Conservation (phyloP, 2,113 vertebrate genomes). For the Bubo blakistoni region DNA sequence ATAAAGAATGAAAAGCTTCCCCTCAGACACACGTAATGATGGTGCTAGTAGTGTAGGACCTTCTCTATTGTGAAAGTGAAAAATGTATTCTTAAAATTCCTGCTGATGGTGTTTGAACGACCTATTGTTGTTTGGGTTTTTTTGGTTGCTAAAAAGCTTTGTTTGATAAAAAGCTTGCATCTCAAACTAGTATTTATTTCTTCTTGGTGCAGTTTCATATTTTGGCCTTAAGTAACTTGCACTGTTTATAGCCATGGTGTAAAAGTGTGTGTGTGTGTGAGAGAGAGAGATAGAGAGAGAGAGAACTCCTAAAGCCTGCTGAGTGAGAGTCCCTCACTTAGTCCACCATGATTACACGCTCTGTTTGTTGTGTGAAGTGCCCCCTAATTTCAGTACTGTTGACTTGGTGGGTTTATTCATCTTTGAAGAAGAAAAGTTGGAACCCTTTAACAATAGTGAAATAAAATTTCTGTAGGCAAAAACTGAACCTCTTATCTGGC, state of each 20-base stretch:
- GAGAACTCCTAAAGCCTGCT: neutral
- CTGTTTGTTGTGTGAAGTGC: neutral
- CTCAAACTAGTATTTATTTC: neutral
- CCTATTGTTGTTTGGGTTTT: neutral
- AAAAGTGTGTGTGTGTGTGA: neutral
- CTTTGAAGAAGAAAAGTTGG: neutral
- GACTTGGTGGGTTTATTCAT: neutral
- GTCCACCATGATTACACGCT: rapidly evolving
- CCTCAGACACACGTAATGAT: rapidly evolving
- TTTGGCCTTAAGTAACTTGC: neutral
- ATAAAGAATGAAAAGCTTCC: neutral
- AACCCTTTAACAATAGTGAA: neutral
- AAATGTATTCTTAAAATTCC: neutral
- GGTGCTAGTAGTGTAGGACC: neutral
- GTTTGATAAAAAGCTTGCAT: neutral
- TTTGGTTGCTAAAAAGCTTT: neutral
- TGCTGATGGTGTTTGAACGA: neutral
- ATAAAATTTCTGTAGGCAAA: neutral
- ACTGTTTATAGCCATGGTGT: neutral
- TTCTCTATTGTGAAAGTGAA: neutral
- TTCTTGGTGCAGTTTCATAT: neutral
- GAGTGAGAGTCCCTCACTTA: neutral
- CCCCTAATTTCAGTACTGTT: neutral
- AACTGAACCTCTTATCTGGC: neutral
- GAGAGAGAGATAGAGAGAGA: neutral